Percentiles rank a stretch among this genome's conserved stretches.
Conservation (phyloP, 2,113 vertebrate species). For the Marcusenius ussheri region DNA sequence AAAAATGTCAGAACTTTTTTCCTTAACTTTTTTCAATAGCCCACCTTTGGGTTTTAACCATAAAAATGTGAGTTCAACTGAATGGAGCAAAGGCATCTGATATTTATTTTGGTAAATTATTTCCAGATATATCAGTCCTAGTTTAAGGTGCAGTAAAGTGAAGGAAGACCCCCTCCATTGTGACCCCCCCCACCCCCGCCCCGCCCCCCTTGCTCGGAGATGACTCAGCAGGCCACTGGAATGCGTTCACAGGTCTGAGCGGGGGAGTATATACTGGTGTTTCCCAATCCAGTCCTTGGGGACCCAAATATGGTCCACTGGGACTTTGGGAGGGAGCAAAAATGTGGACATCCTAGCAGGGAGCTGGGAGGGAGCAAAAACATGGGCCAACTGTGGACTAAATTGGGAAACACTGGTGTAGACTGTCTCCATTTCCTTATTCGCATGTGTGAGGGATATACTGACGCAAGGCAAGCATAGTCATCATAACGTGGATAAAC, state of each 20-base stretch:
- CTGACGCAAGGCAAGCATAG: not conserved
- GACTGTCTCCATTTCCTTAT: not conserved
- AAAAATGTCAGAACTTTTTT: conserved; percentile 23
- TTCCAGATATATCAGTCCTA: conserved; percentile 31
- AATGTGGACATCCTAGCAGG: not conserved
- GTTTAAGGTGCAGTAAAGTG: conserved; percentile 17
- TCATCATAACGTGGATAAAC: not conserved
- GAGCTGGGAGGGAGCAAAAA: not conserved
- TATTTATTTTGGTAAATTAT: conserved; percentile 28
- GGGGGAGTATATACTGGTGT: not conserved
- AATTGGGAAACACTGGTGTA: not conserved
- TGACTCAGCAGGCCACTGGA: not conserved
- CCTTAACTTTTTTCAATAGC: conserved; percentile 7
- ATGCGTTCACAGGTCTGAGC: not conserved
- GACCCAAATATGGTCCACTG: not conserved
- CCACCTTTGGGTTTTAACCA: conserved; percentile 10
- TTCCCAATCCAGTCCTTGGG: not conserved
- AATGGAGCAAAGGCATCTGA: conserved; percentile 25
- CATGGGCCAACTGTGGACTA: not conserved
- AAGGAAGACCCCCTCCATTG: not conserved
- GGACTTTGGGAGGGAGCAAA: not conserved
- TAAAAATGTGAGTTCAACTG: conserved; percentile 16
- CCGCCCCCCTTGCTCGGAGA: not conserved
- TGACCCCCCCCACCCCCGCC: not conserved
- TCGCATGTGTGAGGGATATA: not conserved